A percentile compares a stretch with the other conserved stretches of the same genome.
Conservation (phyloP, 2,797 vertebrate genomes). For the Pygocentrus nattereri region DNA sequence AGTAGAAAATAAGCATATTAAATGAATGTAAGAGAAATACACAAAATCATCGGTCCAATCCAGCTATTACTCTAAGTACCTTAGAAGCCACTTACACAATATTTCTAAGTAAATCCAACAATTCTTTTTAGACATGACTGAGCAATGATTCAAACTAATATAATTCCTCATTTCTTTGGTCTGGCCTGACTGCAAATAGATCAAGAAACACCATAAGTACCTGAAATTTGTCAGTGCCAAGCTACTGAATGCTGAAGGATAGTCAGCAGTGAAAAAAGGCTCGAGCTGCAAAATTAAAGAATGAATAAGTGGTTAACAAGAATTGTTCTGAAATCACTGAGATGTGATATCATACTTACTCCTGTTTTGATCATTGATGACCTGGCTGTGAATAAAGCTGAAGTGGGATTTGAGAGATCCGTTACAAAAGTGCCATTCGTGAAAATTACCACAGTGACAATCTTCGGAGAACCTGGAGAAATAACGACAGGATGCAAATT, state of each 20-base stretch:
- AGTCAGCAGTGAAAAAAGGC: slow-evolving; percentile 38
- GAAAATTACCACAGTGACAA: slow-evolving; percentile 46
- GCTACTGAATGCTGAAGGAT: slow-evolving; percentile 47
- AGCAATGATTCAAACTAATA: background rate
- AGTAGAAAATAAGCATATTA: too few relatives aligned
- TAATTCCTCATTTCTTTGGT: too few relatives aligned
- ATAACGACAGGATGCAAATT: background rate
- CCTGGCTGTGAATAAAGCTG: slow-evolving; percentile 49
- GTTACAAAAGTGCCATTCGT: slow-evolving; percentile 57
- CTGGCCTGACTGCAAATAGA: too few relatives aligned
- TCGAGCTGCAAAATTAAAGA: slow-evolving; percentile 64
- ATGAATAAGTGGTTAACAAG: background rate
- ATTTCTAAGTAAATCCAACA: too few relatives aligned
- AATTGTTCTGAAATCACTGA: background rate
- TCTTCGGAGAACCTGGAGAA: slow-evolving; percentile 26
- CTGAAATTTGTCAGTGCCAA: slow-evolving; percentile 60
- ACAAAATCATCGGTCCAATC: too few relatives aligned
- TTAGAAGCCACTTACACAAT: too few relatives aligned
- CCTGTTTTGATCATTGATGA: slow-evolving; percentile 25
- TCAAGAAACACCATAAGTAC: slow-evolving; percentile 44
- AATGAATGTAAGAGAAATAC: too few relatives aligned
- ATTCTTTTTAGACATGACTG: background rate
- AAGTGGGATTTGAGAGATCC: slow-evolving; percentile 49
- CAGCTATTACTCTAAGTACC: too few relatives aligned
- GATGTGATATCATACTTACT: slow-evolving; percentile 51